Percentiles rank a stretch among this genome's conserved stretches.
Conservation (phyloP, 2,888 invertebrate genomes). For the Andricus curvator region DNA sequence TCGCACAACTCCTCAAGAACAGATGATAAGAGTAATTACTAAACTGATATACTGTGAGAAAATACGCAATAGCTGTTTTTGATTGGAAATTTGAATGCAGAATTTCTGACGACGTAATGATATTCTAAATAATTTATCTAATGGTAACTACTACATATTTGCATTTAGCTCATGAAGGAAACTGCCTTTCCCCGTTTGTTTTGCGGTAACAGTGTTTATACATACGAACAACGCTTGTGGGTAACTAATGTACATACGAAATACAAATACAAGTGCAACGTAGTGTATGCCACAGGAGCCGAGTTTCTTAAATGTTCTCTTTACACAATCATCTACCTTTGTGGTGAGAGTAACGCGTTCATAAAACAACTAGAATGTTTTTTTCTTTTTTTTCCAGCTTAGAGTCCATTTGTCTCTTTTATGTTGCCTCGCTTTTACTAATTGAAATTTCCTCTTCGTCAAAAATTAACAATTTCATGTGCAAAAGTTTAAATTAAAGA, state of each 20-base stretch:
- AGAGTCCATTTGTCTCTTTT: background rate
- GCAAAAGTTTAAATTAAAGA: background rate
- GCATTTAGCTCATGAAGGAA: slow-evolving; percentile 11
- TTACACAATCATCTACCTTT: slow-evolving; percentile 16
- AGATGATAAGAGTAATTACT: background rate
- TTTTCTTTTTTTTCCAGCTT: background rate
- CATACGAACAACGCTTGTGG: slow-evolving; percentile 1
- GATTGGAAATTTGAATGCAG: background rate
- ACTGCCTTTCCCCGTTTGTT: slow-evolving; percentile 33
- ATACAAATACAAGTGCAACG: background rate
- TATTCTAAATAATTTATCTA: slow-evolving; percentile 23
- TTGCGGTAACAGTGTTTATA: background rate
- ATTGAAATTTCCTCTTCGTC: background rate
- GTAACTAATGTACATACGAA: background rate
- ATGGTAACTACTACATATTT: slow-evolving; percentile 21
- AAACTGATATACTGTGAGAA: background rate
- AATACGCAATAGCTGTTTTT: background rate
- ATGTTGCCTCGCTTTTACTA: background rate
- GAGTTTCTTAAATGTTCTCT: slow-evolving; percentile 29
- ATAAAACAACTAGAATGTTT: slow-evolving; percentile 17
- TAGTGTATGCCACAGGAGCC: background rate
- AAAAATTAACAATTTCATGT: background rate
- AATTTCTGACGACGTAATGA: background rate
- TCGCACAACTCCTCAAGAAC: background rate
- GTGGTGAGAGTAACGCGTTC: background rate